Evolutionary conservation across 2,113 vertebrate genomes (phyloP).

Genomic region (Hirundichthys speculiger): DNA sequence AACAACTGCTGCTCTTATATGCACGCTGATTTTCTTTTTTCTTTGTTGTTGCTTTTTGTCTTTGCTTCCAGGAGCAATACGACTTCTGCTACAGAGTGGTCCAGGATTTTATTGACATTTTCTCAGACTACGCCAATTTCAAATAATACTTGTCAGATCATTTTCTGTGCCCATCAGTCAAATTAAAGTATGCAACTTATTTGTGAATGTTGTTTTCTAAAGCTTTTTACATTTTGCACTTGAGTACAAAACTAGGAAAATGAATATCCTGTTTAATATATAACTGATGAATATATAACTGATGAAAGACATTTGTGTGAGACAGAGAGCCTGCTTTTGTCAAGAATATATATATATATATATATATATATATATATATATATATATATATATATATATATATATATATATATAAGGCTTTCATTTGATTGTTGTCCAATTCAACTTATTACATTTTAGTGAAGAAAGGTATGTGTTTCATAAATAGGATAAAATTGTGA

Average conservation of each 20-base stretch:
- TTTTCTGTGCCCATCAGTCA: conserved; percentile 25
- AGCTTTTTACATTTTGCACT: conserved; percentile 75
- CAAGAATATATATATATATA: too few species aligned
- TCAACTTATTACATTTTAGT: conserved; percentile 14
- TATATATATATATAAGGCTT: neutral
- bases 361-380: neutral
- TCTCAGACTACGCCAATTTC: conserved; percentile 99
- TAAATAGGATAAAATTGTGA: conserved; percentile 17
- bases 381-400: too few species aligned
- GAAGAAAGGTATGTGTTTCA: conserved; percentile 30
- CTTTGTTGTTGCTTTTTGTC: conserved; percentile 22
- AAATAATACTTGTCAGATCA: conserved; percentile 88
- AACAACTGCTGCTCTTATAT: conserved; percentile 10
- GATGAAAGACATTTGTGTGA: conserved; percentile 26
- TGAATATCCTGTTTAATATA: conserved; percentile 52
- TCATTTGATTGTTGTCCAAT: conserved; percentile 18
- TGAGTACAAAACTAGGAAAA: conserved; percentile 30
- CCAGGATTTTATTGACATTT: conserved; percentile 99
- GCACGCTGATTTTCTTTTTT: conserved; percentile 18
- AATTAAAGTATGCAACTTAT: conserved; percentile 62
- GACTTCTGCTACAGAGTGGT: conserved; percentile 99
- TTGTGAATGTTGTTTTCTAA: conserved; percentile 72
- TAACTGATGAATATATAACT: neutral
- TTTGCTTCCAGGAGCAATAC: conserved; percentile 92
- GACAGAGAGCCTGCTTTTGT: conserved; percentile 12